These are phyloP conservation scores for Protosalanx chinensis DNA, from an alignment of 2,797 vertebrate genomes.

Conservation along the genomic window DNA sequence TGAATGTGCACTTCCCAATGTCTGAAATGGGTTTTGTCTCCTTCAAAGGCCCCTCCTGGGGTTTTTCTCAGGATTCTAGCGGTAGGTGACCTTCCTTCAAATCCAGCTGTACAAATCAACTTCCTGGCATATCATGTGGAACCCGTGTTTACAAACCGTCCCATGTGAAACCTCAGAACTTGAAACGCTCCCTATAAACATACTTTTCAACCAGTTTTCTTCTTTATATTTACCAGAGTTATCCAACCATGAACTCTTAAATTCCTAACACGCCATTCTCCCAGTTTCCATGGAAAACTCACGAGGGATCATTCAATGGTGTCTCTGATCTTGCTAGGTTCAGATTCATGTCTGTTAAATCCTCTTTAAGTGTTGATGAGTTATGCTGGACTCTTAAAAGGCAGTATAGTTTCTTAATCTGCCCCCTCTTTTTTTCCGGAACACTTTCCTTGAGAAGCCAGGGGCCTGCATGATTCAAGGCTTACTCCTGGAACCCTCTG, in stretches of 20 bases:
- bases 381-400: conserved; percentile 21
- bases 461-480: background rate
- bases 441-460: conserved; percentile 36
- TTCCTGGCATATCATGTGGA: background rate
- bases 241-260: too few relatives aligned
- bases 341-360: conserved; percentile 5
- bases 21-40: background rate
- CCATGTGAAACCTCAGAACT: background rate
- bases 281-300: background rate
- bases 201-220: too few relatives aligned
- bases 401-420: conserved; percentile 50
- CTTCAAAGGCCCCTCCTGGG: background rate
- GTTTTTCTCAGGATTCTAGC: conserved; percentile 1
- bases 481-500: conserved; percentile 4
- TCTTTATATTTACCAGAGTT: too few relatives aligned
- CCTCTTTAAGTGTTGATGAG: background rate
- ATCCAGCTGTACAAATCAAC: background rate
- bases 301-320: background rate
- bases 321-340: background rate
- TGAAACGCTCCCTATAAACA: background rate
- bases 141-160: background rate
- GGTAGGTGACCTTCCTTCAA: background rate
- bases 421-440: conserved; percentile 26
- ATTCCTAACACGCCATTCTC: background rate
- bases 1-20: background rate